Percentiles rank a stretch among this genome's conserved stretches.
phyloP scores from a whole-genome alignment of 2,113 vertebrate genomes.

The Emydura subglobosa region DNA sequence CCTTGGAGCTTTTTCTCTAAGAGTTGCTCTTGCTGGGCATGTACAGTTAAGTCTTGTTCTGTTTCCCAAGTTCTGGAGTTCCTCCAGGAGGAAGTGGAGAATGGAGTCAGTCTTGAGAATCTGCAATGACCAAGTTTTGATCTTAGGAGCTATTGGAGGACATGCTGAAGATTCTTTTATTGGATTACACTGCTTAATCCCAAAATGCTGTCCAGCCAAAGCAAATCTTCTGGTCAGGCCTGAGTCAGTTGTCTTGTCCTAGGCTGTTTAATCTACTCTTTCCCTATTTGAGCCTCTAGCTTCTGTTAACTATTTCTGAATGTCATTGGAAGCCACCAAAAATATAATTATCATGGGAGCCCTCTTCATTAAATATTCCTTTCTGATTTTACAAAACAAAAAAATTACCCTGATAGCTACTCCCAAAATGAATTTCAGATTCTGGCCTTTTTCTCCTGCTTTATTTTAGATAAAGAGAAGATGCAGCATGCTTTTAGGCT shows the following conservation, averaged over 20 bases:
- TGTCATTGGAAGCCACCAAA: neutral
- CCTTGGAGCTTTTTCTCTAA: no score
- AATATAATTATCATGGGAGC: neutral
- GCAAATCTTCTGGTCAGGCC: neutral
- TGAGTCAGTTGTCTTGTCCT: neutral
- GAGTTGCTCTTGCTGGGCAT: no score
- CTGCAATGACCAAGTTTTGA: neutral
- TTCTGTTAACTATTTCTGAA: neutral
- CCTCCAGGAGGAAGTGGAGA: neutral
- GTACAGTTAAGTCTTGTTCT: no score
- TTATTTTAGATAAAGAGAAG: neutral
- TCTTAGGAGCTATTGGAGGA: neutral
- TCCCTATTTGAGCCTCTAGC: neutral
- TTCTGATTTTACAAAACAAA: neutral
- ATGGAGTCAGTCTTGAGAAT: neutral
- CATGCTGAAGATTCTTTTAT: neutral
- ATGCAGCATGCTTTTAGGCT: neutral
- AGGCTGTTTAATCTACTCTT: neutral
- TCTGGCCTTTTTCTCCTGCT: neutral
- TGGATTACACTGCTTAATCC: neutral
- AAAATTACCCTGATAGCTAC: neutral
- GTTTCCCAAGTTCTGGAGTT: no score
- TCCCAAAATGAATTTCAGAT: neutral
- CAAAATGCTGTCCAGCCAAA: neutral
- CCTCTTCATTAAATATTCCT: neutral